These are phyloP conservation scores for Drosophila prolongata DNA, from an alignment of 2,888 invertebrate species.

Conservation along the genomic window DNA sequence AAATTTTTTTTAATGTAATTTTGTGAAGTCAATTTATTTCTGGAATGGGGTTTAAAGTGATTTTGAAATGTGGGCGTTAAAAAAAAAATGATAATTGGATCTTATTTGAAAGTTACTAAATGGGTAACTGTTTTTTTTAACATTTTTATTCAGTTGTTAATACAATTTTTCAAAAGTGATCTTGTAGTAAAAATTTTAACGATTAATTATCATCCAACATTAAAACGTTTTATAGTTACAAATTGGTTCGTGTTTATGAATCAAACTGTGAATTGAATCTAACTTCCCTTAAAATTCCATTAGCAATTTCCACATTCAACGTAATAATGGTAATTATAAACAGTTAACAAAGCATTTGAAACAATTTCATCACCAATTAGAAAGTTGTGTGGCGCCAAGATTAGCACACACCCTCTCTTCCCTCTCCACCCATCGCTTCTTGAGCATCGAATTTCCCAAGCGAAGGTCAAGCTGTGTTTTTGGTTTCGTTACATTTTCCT, in stretches of 20 bases:
- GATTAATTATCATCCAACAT: not conserved
- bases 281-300: not conserved
- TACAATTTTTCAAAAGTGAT: too few relatives aligned
- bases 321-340: conserved; percentile 25
- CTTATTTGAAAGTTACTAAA: too few relatives aligned
- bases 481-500: conserved; percentile 38
- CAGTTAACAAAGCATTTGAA: conserved; percentile 31
- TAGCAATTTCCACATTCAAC: conserved; percentile 19
- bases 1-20: too few relatives aligned
- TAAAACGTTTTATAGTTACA: not conserved
- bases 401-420: conserved; percentile 2
- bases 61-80: too few relatives aligned
- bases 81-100: too few relatives aligned
- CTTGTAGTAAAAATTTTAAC: too few relatives aligned
- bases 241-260: not conserved
- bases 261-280: not conserved
- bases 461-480: conserved; percentile 72
- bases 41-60: too few relatives aligned
- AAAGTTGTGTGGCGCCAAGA: conserved; percentile 67
- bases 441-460: conserved; percentile 64
- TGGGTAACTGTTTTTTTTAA: too few relatives aligned
- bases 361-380: conserved; percentile 57
- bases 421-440: not conserved
- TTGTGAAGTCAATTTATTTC: too few relatives aligned
- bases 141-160: too few relatives aligned